phyloP scores from a whole-genome alignment of 2,797 vertebrate genomes.

The Cuculus canorus region DNA sequence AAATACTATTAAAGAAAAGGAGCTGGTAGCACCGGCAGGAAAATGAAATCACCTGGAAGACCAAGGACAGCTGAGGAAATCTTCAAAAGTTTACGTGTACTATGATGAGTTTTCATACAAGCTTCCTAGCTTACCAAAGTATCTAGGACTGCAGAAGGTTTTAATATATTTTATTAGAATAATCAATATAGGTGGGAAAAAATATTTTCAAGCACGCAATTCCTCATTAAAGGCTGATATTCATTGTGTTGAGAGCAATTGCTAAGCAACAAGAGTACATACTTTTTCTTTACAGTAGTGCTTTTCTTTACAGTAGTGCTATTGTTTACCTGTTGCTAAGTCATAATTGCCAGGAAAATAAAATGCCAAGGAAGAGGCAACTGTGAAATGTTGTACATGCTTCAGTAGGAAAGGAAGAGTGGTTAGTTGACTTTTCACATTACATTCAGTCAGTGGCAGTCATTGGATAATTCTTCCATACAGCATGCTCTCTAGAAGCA shows the following conservation, averaged over 20 bases:
- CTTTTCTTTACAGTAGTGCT: background rate
- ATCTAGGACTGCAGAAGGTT: background rate
- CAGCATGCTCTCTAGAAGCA: background rate
- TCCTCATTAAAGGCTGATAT: background rate
- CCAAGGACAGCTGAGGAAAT: background rate
- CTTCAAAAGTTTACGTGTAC: background rate
- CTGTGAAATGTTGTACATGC: background rate
- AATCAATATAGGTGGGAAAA: background rate
- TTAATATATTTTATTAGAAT: background rate
- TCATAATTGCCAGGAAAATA: background rate
- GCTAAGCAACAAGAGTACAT: slow-evolving; percentile 36
- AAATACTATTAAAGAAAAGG: background rate
- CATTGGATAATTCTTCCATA: background rate
- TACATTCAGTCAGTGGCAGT: background rate
- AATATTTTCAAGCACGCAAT: background rate
- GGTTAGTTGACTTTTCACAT: background rate
- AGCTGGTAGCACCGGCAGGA: background rate
- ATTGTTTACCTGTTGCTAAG: slow-evolving; percentile 15
- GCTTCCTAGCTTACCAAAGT: background rate
- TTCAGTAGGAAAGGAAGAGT: background rate
- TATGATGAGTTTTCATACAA: background rate
- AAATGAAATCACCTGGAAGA: background rate
- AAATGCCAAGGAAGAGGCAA: background rate
- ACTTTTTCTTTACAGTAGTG: background rate
- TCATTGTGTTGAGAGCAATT: background rate